Evolutionary conservation across 2,113 vertebrate species (phyloP).

Genomic region (Motacilla alba): DNA sequence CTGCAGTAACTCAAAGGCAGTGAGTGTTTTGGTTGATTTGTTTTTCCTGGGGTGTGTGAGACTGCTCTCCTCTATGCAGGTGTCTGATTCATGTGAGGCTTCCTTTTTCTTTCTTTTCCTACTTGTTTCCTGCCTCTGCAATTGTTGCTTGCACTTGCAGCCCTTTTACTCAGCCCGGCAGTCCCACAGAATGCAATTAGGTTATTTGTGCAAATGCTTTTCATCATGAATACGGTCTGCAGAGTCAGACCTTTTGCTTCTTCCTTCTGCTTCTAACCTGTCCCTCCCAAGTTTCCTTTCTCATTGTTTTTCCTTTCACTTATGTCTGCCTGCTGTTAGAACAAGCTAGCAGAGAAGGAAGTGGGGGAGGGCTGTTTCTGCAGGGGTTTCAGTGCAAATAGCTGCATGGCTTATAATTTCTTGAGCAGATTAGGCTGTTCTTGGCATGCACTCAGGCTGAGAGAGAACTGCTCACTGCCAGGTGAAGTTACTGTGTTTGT

Average conservation of each 20-base stretch:
- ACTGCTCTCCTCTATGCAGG: conserved; percentile 16
- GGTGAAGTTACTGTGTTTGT: not conserved
- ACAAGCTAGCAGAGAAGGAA: conserved; percentile 34
- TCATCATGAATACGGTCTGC: conserved; percentile 11
- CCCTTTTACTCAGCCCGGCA: conserved; percentile 30
- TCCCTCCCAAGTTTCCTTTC: conserved; percentile 63
- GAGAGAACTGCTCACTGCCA: not conserved
- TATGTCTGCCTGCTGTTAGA: conserved; percentile 45
- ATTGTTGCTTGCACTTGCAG: conserved; percentile 22
- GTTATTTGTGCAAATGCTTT: conserved; percentile 44
- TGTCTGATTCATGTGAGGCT: conserved; percentile 28
- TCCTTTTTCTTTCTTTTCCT: conserved; percentile 60
- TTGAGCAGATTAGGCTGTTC: conserved; percentile 19
- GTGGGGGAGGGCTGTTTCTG: conserved; percentile 43
- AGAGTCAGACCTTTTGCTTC: conserved; percentile 57
- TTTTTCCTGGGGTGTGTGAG: conserved; percentile 46
- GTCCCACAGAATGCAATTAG: conserved; percentile 2
- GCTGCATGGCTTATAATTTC: not conserved
- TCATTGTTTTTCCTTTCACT: conserved; percentile 66
- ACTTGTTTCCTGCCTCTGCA: conserved; percentile 53
- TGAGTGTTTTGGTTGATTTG: conserved; percentile 14
- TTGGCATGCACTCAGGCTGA: not conserved
- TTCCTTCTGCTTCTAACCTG: conserved; percentile 65
- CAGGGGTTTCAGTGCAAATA: conserved; percentile 20
- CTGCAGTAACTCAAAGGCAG: conserved; percentile 45